These are phyloP conservation scores for Thamnaconus septentrionalis DNA, from an alignment of 2,113 vertebrate genomes.

Conservation along the genomic window DNA sequence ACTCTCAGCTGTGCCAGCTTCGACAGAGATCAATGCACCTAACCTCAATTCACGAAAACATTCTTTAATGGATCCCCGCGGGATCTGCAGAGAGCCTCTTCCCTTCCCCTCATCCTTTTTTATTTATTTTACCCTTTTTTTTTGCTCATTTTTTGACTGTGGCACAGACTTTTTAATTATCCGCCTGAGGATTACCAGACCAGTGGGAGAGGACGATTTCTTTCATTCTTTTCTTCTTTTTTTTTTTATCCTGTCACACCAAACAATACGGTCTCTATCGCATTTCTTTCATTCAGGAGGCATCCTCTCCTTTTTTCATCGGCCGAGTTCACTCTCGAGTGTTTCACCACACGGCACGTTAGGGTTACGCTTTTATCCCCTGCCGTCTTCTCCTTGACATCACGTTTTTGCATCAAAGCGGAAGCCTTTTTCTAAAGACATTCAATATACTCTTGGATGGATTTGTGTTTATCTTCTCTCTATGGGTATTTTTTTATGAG, in stretches of 20 bases:
- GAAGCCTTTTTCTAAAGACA: not conserved
- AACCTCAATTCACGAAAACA: conserved; percentile 83
- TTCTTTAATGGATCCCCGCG: conserved; percentile 81
- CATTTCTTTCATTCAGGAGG: conserved; percentile 55
- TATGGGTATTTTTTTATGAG: not conserved
- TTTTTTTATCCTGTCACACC: conserved; percentile 65
- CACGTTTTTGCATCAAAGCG: conserved; percentile 3
- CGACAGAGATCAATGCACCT: conserved; percentile 84
- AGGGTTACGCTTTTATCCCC: conserved; percentile 25
- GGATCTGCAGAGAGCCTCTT: conserved; percentile 67
- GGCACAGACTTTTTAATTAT: conserved; percentile 80
- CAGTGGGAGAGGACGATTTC: conserved; percentile 64
- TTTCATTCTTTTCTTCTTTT: no score
- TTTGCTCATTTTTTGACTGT: conserved; percentile 55
- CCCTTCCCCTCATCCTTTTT: conserved; percentile 63
- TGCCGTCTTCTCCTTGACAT: conserved; percentile 6
- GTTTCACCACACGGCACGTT: conserved; percentile 37
- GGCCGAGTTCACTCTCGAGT: conserved; percentile 17
- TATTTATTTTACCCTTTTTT: conserved; percentile 76
- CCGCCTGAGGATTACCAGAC: conserved; percentile 74
- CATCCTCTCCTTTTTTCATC: conserved; percentile 16
- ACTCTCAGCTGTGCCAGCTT: conserved; percentile 73
- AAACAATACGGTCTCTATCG: conserved; percentile 66
- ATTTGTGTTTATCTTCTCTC: not conserved
- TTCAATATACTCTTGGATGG: not conserved